Base-by-base conservation (phyloP, 2,888 invertebrate genomes). In the Tridacna crocea region DNA sequence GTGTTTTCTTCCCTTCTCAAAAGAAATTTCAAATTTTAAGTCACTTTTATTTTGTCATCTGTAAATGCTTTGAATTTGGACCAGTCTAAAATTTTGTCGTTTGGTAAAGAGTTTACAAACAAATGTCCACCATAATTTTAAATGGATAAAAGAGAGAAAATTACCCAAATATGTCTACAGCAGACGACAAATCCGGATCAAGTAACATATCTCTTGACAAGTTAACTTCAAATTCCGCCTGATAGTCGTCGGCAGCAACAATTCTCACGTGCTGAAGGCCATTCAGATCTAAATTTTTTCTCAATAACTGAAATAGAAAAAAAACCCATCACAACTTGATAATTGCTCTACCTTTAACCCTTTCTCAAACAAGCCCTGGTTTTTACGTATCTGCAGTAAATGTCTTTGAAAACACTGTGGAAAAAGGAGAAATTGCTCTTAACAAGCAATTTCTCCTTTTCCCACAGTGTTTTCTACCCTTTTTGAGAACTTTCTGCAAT, bases 161-260 rank as follows among this genome's bases (percentile, higher is more conserved):
- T 36, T 36, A 94, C 94, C 94, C 94, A 80, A 94, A 93, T 36
- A 89, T 88, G 79, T 93, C 92, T 26, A 94, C 87, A 48, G 92
- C 90, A n/a, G 89, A 80, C 15, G 90, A 88, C n/a, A 94, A 87
- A 15, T 84, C 85, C 0, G 85, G 72, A 77, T 93, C 92, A 24
- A 91, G 89, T 36, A 90, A 75, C 65, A 94, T 90, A 76, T 93
- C 93, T 47, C 85, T 68, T 12, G 90, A 89, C 66, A 94, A 90
- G 15, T 86, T 86, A 90, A 93, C 92, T 26, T 87, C 87, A 48
- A 80, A 84, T 17, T 82, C 90, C 27, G 83, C 80, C 47, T 83
- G 87, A 61, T 82, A 86, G 63, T 90, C 90, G 91, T 95, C 95
- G 10, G 93, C 89, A 10, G 93, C 94, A 22, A 94, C 93, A 17